Evolutionary conservation across 2,888 invertebrate genomes (phyloP).

Genomic region (Laothoe populi): DNA sequence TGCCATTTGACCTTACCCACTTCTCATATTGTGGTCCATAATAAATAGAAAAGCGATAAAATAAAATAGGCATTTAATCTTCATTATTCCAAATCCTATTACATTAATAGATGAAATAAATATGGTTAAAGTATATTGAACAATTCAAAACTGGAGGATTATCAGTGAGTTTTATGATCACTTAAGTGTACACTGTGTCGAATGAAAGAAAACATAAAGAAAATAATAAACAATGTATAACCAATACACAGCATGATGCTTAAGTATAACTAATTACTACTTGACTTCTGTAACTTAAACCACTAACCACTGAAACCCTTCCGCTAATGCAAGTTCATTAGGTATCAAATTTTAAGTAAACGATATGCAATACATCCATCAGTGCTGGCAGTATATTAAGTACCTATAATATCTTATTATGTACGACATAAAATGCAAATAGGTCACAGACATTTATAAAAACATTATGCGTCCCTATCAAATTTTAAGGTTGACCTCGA

Average conservation of each 20-base stretch:
- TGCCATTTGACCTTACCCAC: constrained; percentile 69
- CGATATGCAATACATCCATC: neutral
- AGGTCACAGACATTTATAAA: too few relatives aligned
- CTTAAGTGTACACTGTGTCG: neutral
- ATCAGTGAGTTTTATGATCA: neutral
- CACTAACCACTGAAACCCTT: constrained; percentile 35
- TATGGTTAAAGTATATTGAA: neutral
- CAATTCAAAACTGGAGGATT: too few relatives aligned
- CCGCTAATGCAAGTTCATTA: constrained; percentile 45
- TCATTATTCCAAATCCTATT: too few relatives aligned
- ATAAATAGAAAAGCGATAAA: constrained; percentile 19
- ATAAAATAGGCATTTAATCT: neutral
- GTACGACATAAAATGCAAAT: neutral
- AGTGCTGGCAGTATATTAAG: neutral
- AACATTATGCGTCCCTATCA: too few relatives aligned
- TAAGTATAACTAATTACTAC: constrained; percentile 5
- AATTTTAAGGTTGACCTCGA: too few relatives aligned
- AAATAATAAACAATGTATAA: constrained; percentile 1
- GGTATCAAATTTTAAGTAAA: constrained; percentile 34
- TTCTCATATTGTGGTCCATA: constrained; percentile 41
- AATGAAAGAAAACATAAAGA: neutral
- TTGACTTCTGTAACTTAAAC: constrained; percentile 28
- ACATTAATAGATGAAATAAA: neutral
- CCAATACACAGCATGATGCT: neutral
- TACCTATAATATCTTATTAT: neutral